Evolutionary conservation across 2,113 vertebrate genomes (phyloP).

Genomic region (Pitta sordida): DNA sequence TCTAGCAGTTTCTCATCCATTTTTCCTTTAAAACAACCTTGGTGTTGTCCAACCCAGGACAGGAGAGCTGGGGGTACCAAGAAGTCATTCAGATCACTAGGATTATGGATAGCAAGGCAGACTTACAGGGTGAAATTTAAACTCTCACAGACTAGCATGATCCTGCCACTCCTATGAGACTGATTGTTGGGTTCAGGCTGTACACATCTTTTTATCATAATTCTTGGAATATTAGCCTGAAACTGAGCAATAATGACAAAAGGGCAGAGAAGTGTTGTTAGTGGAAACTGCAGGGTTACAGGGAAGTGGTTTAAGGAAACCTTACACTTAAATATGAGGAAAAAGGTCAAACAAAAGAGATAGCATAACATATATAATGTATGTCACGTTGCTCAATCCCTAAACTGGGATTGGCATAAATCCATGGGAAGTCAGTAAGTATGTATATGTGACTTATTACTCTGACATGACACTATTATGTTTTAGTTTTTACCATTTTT

Average conservation of each 20-base stretch:
- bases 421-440: conserved; percentile 81
- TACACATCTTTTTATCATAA: background rate
- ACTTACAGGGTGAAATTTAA: background rate
- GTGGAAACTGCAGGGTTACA: conserved; percentile 37
- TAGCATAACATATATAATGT: conserved; percentile 43
- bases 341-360: conserved; percentile 73
- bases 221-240: background rate
- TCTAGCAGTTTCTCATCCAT: too few relatives aligned
- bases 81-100: background rate
- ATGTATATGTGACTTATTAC: conserved; percentile 88
- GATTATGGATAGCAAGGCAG: accelerated
- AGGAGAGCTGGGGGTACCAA: accelerated
- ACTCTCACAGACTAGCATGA: background rate
- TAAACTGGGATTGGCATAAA: conserved; percentile 56
- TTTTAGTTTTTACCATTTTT: conserved; percentile 95
- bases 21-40: too few relatives aligned
- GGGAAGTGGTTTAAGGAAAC: conserved; percentile 68
- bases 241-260: background rate
- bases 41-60: too few relatives aligned
- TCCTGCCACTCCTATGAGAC: background rate
- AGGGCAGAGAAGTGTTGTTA: background rate
- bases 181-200: background rate
- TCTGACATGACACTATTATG: conserved; percentile 86
- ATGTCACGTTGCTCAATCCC: conserved; percentile 59
- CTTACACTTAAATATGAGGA: conserved; percentile 67